phyloP scores from a whole-genome alignment of 2,113 vertebrate species.

The Casuarius casuarius region DNA sequence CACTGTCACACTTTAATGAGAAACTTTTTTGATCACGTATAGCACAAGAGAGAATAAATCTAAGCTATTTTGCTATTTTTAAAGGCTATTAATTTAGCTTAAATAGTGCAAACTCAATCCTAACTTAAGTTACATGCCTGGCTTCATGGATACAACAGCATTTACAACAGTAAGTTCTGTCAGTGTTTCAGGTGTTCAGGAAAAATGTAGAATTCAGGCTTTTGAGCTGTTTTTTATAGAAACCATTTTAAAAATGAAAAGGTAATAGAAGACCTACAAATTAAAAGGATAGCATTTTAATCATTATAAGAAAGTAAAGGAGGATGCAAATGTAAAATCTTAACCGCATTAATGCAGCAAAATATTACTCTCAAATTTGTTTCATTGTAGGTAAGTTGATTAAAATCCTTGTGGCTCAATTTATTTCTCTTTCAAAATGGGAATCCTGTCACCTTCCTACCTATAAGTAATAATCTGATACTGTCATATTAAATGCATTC shows the following conservation, averaged over 20 bases:
- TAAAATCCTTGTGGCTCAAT: background rate
- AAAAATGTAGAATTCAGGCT: background rate
- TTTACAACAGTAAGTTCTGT: background rate
- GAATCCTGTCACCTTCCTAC: background rate
- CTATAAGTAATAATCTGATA: background rate
- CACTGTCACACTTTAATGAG: constrained; percentile 71
- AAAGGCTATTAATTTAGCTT: background rate
- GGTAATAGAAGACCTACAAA: background rate
- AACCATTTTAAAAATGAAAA: background rate
- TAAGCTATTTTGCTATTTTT: constrained; percentile 17
- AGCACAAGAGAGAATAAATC: constrained; percentile 39
- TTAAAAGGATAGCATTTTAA: background rate
- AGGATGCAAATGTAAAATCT: background rate
- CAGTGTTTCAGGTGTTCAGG: background rate
- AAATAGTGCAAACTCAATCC: background rate
- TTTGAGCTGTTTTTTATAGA: background rate
- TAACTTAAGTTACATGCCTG: background rate
- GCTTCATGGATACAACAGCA: background rate
- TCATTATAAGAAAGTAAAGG: background rate
- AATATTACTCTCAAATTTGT: background rate
- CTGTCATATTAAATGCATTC: background rate
- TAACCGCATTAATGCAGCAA: background rate
- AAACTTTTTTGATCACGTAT: constrained; percentile 66
- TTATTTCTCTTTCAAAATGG: background rate
- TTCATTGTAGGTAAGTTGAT: background rate